Conservation (phyloP, 2,113 vertebrate genomes). For the Neodon shergylaensis region DNA sequence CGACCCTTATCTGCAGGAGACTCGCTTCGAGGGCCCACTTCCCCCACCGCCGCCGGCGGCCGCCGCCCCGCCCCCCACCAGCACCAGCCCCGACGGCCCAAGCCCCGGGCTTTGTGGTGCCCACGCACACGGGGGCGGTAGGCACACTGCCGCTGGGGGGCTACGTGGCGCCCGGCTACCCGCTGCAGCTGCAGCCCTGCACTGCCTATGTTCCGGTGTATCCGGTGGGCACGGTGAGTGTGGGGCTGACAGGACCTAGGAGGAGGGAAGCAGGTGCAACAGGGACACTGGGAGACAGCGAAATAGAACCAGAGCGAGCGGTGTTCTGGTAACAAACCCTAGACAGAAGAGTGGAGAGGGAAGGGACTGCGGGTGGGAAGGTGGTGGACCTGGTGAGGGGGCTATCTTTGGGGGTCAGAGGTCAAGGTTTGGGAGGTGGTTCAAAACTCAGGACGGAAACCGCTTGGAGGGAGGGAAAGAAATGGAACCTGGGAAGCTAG, state of each 20-base stretch:
- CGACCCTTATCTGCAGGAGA: slow-evolving; percentile 84
- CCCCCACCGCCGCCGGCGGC: slow-evolving; percentile 83
- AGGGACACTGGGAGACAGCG: background rate
- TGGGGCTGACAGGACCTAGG: background rate
- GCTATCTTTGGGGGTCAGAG: background rate
- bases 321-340: background rate
- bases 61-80: slow-evolving; percentile 86
- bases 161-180: slow-evolving; percentile 92
- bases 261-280: background rate
- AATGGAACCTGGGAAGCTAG: background rate
- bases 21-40: slow-evolving; percentile 79
- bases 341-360: background rate
- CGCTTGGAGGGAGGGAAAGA: background rate
- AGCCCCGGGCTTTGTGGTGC: slow-evolving; percentile 91
- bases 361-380: background rate
- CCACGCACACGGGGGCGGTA: slow-evolving; percentile 89
- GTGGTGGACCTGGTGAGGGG: background rate
- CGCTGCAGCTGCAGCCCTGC: slow-evolving; percentile 94
- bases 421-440: background rate
- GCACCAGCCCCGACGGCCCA: slow-evolving; percentile 83
- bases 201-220: slow-evolving; percentile 95
- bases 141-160: slow-evolving; percentile 89
- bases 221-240: slow-evolving; percentile 90
- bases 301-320: background rate
- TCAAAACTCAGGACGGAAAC: background rate